Conservation (phyloP, 1,140 invertebrate species). For the Drosophila kanapiae region DNA sequence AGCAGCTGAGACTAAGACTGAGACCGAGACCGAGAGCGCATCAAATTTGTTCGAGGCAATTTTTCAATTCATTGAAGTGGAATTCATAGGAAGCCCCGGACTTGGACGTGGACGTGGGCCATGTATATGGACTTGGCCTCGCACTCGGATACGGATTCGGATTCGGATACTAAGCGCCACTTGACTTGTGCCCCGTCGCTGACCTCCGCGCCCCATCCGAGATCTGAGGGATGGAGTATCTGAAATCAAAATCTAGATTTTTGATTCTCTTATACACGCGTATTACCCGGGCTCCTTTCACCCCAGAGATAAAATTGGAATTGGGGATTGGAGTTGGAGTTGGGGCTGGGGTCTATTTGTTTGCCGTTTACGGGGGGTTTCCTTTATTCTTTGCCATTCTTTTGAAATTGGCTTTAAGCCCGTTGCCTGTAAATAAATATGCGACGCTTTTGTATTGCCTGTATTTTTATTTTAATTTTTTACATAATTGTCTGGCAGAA, state of each 20-base stretch:
- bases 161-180: slow-evolving; percentile 67
- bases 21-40: slow-evolving; percentile 35
- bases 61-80: slow-evolving; percentile 84
- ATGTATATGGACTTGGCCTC: slow-evolving; percentile 4
- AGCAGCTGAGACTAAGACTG: slow-evolving; percentile 43
- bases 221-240: slow-evolving; percentile 53
- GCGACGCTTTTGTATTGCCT: slow-evolving; percentile 54
- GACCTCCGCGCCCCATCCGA: background rate
- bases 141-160: background rate
- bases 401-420: slow-evolving; percentile 78
- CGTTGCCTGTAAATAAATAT: slow-evolving; percentile 75
- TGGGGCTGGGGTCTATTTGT: slow-evolving; percentile 28
- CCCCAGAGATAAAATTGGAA: slow-evolving; percentile 12
- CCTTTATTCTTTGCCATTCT: slow-evolving; percentile 58
- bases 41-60: slow-evolving; percentile 82
- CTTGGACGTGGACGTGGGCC: background rate
- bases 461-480: slow-evolving; percentile 35
- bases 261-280: slow-evolving; percentile 78
- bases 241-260: slow-evolving; percentile 82
- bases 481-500: slow-evolving; percentile 15
- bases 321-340: slow-evolving; percentile 7
- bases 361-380: slow-evolving; percentile 55
- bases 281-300: slow-evolving; percentile 43
- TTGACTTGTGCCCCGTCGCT: slow-evolving; percentile 59
- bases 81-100: slow-evolving; percentile 72